Percentiles rank a stretch among this genome's conserved stretches.
Evolutionary conservation across 2,113 vertebrate genomes (phyloP).

Genomic region (Mobula birostris): DNA sequence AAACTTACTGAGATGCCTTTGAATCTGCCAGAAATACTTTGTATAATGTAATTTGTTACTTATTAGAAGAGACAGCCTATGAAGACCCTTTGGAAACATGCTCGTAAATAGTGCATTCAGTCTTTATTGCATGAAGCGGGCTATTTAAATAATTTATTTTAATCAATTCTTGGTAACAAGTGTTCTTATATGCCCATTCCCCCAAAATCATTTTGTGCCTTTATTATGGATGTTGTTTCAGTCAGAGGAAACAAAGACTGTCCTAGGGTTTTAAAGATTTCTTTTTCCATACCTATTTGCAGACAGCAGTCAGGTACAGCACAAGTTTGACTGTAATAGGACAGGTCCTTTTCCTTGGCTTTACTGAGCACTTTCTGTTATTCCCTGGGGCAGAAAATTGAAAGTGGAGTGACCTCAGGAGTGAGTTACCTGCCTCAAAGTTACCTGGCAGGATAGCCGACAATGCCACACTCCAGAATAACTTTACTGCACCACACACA

Average conservation of each 20-base stretch:
- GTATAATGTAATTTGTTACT: conserved; percentile 19
- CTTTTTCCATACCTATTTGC: not conserved
- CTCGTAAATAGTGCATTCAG: not conserved
- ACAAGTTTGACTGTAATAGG: not conserved
- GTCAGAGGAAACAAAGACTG: not conserved
- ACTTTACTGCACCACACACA: not conserved
- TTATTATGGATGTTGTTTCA: not conserved
- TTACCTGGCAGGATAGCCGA: not conserved
- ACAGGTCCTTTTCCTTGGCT: not conserved
- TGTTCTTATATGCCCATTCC: not conserved
- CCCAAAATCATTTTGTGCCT: not conserved
- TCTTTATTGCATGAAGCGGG: not conserved
- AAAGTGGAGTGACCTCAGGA: not conserved
- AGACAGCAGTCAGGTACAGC: not conserved
- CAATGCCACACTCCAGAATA: not conserved
- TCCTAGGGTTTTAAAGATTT: not conserved
- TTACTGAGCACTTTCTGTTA: not conserved
- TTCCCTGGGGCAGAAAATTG: not conserved
- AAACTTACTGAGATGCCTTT: conserved; percentile 75
- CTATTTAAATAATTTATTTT: conserved; percentile 20
- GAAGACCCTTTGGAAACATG: conserved; percentile 5
- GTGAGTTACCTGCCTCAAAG: not conserved
- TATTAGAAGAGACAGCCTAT: conserved; percentile 28
- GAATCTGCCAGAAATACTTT: conserved; percentile 44
- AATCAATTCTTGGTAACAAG: not conserved